Conservation (phyloP, 1,140 invertebrate species). For the Pinna nobilis region DNA sequence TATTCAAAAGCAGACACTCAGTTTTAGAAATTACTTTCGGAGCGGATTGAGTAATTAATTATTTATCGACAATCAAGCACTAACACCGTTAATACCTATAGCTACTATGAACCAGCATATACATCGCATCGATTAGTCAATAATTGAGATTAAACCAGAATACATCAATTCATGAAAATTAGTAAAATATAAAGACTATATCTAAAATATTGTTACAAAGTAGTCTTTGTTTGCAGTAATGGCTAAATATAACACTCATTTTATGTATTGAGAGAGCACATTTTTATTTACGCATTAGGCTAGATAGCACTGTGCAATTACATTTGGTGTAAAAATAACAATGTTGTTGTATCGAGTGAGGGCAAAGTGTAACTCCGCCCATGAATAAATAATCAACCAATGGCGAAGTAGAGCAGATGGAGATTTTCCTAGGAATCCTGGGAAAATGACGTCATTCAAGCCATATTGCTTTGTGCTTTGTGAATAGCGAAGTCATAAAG, state of each 20-base stretch:
- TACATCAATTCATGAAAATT: constrained; percentile 10
- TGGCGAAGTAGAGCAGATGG: constrained; percentile 24
- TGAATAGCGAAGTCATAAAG: constrained; percentile 40
- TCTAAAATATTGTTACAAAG: background rate
- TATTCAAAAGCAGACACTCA: constrained; percentile 8
- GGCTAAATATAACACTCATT: background rate
- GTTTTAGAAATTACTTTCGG: constrained; percentile 2
- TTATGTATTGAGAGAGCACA: background rate
- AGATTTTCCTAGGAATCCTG: constrained; percentile 49
- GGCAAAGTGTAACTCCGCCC: constrained; percentile 45
- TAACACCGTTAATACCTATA: no score
- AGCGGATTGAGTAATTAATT: no score
- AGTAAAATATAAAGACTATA: background rate
- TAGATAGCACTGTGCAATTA: background rate
- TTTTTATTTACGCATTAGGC: background rate
- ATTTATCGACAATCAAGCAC: no score
- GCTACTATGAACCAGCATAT: no score
- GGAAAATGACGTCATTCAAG: constrained; percentile 65
- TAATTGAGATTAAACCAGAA: constrained; percentile 1
- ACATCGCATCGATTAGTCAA: background rate
- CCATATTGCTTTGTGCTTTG: constrained; percentile 61
- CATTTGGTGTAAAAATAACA: background rate
- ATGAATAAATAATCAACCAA: constrained; percentile 39
- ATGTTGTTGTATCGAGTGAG: constrained; percentile 27
- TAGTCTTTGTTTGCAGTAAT: background rate